Base-by-base conservation (phyloP, 2,113 vertebrate genomes). In the Peromyscus californicus region DNA sequence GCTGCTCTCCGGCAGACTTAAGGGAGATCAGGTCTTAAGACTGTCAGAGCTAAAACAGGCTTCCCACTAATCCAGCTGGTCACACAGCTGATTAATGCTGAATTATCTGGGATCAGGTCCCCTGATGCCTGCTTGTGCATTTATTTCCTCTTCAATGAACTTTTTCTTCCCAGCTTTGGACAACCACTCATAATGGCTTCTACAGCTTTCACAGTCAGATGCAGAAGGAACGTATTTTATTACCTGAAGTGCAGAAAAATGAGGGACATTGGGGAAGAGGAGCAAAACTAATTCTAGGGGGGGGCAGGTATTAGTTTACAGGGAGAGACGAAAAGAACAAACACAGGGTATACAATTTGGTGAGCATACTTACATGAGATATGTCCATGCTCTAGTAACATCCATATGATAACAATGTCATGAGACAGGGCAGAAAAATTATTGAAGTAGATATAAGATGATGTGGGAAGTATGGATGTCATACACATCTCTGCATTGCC, bases 161-260 rank as follows among this genome's bases (percentile, higher is more conserved):
- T 86, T 8, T 90, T 48, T 54, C 83, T 72, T 7, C 10, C 7
- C 3, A 13, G 42, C 39, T 92, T 88, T 33, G 51, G 19, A 51
- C 57, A 92, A 4, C 51, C 75, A 90, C 88, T n/a, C 72, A 51
- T 65, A 45, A 16, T 26, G 36, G 78, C 61, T 17, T 86, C 54
- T 72, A 21, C 26, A 33, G 22, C 89, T 29, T 89, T 86, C 42
- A n/a, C n/a, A 19, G 39, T 48, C 10, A 72, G 51, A 54, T 63
- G 16, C 39, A n/a, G 39, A 94, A 86, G 26, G 65, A 94, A 86
- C 22, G 65, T 72, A 22, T 36, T 92, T 93, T 42, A 69, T 82
- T 90, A 70, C 70, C 59, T 85, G 75, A 94, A 93, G 42, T 45
- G n/a, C 19, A 31, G 67, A 96, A 75, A 89, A 83, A 45, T 42